A percentile compares a stretch with the other conserved stretches of the same genome.
phyloP scores from a whole-genome alignment of 2,888 invertebrate species.

The Ommatoiulus sabulosus region DNA sequence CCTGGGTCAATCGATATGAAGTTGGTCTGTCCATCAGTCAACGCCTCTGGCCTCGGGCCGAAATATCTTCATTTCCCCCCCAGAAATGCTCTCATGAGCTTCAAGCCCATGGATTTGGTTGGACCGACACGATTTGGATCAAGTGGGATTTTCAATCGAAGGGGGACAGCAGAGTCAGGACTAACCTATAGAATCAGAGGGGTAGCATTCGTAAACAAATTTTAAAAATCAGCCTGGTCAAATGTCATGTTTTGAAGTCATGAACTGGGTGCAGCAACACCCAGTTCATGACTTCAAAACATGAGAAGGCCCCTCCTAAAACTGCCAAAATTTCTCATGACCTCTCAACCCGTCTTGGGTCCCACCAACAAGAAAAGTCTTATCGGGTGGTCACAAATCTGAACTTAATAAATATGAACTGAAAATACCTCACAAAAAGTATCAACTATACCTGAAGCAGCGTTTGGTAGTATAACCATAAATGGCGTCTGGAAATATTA shows the following conservation, averaged over 20 bases:
- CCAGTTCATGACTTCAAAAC: conserved; percentile 51
- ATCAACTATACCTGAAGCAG: background rate
- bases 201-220: background rate
- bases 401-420: background rate
- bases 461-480: background rate
- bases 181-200: background rate
- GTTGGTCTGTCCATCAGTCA: conserved; percentile 4
- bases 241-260: no score
- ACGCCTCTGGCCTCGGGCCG: background rate
- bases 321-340: conserved; percentile 37
- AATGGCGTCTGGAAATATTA: background rate
- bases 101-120: background rate
- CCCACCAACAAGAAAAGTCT: conserved; percentile 18
- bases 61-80: conserved; percentile 8
- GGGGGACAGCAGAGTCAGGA: background rate
- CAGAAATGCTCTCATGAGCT: background rate
- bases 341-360: background rate
- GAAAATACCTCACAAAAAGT: background rate
- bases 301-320: conserved; percentile 27
- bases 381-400: background rate
- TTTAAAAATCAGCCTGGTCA: conserved; percentile 29
- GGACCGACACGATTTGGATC: background rate
- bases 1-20: background rate
- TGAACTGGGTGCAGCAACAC: no score
- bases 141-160: background rate